Conservation (phyloP, 2,113 vertebrate genomes). For the Brienomyrus brachyistius region DNA sequence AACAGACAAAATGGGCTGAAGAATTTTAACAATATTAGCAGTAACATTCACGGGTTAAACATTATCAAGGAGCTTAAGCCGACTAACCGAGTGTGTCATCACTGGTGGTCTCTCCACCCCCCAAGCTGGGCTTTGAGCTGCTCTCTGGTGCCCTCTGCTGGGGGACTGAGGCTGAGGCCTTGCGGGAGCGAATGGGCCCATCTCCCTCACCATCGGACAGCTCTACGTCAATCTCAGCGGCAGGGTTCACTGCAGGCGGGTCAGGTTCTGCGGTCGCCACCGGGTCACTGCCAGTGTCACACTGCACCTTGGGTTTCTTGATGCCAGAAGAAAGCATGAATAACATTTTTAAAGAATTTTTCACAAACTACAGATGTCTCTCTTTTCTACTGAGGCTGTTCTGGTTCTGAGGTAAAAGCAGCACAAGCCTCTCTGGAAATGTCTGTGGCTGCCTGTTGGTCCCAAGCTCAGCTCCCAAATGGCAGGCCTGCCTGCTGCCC, state of each 20-base stretch:
- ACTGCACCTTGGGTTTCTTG: background rate
- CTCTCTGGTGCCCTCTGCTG: background rate
- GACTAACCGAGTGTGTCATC: background rate
- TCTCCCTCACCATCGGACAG: constrained; percentile 38
- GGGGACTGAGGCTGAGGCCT: background rate
- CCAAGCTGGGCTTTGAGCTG: background rate
- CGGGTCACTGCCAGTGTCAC: background rate
- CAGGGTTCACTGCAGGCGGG: background rate
- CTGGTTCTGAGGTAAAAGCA: background rate
- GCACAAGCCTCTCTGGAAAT: background rate
- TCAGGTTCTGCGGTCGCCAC: background rate
- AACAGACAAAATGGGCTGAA: background rate
- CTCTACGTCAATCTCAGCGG: constrained; percentile 42
- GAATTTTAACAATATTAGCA: background rate
- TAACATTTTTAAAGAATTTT: background rate
- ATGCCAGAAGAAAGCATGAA: background rate
- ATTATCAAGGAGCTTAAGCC: background rate
- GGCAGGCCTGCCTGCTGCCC: background rate
- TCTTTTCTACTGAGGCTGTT: background rate
- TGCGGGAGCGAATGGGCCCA: background rate
- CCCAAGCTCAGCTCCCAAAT: background rate
- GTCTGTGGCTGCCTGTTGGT: background rate
- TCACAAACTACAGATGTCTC: background rate
- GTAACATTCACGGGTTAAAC: background rate
- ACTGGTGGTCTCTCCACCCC: background rate